phyloP scores from a whole-genome alignment of 2,797 vertebrate species.

The Notamacropus eugenii region DNA sequence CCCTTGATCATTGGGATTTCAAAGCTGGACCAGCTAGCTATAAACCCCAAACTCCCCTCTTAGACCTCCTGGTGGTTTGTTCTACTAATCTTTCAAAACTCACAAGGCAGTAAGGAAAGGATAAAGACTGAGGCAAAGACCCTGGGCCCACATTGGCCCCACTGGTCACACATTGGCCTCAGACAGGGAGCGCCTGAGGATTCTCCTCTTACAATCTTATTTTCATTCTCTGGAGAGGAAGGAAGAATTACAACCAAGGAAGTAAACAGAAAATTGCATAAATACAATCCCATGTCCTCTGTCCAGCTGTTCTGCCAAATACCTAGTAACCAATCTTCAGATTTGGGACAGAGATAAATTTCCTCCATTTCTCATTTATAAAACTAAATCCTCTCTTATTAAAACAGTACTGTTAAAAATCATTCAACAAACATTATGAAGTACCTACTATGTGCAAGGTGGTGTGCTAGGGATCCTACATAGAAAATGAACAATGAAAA shows the following conservation, averaged over 20 bases:
- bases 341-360: constrained; percentile 25
- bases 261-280: constrained; percentile 60
- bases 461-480: background rate
- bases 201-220: background rate
- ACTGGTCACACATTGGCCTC: background rate
- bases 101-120: background rate
- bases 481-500: background rate
- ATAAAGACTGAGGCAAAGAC: background rate
- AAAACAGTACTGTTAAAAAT: constrained; percentile 10
- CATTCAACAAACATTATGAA: background rate
- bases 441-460: background rate
- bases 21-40: background rate
- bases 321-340: background rate
- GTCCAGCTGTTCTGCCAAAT: background rate
- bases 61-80: background rate
- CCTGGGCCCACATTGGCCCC: background rate
- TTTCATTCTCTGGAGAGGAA: background rate
- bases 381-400: background rate
- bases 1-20: background rate
- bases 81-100: background rate
- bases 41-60: background rate
- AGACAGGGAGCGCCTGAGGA: background rate
- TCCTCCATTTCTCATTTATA: constrained; percentile 40
- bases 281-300: constrained; percentile 25
- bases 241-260: background rate